Evolutionary conservation across 2,888 invertebrate species (phyloP).

Genomic region (Athalia rosae): DNA sequence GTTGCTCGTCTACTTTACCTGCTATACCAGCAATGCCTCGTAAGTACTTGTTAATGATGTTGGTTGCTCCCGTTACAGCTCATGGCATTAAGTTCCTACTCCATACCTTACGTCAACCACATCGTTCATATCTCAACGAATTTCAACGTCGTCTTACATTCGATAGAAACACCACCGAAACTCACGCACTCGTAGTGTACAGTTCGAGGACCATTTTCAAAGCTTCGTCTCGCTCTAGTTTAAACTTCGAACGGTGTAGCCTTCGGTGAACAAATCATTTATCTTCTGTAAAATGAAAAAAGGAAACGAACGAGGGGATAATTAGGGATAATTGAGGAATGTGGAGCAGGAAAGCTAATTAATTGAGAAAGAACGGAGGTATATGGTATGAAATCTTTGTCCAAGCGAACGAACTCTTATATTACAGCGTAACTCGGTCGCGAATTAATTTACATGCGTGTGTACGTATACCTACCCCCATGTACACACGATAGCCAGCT

Average conservation of each 20-base stretch:
- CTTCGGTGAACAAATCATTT: no score
- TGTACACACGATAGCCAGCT: background rate
- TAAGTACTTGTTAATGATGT: conserved; percentile 64
- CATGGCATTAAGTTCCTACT: conserved; percentile 46
- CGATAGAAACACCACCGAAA: background rate
- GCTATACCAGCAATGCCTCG: conserved; percentile 51
- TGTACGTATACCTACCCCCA: no score
- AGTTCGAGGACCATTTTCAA: no score
- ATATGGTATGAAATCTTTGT: background rate
- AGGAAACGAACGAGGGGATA: background rate
- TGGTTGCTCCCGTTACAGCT: conserved; percentile 43
- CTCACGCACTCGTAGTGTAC: background rate
- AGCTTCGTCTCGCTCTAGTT: no score
- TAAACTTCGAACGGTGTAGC: no score
- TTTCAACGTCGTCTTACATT: conserved; percentile 31
- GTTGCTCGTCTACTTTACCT: conserved; percentile 55
- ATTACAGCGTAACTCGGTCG: conserved; percentile 8
- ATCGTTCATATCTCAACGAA: background rate
- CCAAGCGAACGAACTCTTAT: conserved; percentile 12
- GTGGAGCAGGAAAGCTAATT: background rate
- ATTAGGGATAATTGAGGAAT: background rate
- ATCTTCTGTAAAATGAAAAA: background rate
- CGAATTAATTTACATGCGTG: conserved; percentile 26
- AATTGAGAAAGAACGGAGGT: background rate
- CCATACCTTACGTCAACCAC: conserved; percentile 31